Conservation (phyloP, 2,888 invertebrate species). For the Andrena flavipes region DNA sequence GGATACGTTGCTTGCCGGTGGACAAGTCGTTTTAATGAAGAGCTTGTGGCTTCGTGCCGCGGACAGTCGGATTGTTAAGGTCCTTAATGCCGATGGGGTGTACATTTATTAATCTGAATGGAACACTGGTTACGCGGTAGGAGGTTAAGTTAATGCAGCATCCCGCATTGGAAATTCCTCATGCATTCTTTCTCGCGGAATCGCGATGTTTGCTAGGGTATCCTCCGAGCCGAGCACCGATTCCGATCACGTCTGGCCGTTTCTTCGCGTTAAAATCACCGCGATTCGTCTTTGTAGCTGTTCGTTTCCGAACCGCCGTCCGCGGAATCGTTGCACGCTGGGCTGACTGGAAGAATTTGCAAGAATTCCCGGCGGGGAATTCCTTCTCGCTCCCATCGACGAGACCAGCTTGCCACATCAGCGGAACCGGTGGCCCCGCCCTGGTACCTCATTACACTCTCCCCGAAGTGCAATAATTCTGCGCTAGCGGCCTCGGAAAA, state of each 20-base stretch:
- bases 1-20: neutral
- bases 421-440: constrained; percentile 11
- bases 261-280: constrained; percentile 69
- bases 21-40: constrained; percentile 9
- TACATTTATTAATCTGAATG: neutral
- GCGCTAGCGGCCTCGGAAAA: neutral
- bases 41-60: neutral
- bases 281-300: constrained; percentile 66
- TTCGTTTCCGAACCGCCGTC: neutral
- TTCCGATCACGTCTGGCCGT: constrained; percentile 58
- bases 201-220: constrained; percentile 14
- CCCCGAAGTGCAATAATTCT: constrained; percentile 11
- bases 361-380: constrained; percentile 18
- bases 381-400: neutral
- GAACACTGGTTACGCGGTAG: neutral
- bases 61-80: too few relatives aligned
- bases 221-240: constrained; percentile 6
- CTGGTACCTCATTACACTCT: neutral
- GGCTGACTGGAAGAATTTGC: constrained; percentile 25
- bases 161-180: constrained; percentile 5
- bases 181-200: neutral
- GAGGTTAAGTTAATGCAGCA: neutral
- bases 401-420: constrained; percentile 4
- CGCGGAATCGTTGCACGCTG: neutral
- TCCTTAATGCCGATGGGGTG: too few relatives aligned